Evolutionary conservation across 2,888 invertebrate species (phyloP), one percentile per base, ranked within the genome.

Genomic region (Odontocolon sp.): DNA sequence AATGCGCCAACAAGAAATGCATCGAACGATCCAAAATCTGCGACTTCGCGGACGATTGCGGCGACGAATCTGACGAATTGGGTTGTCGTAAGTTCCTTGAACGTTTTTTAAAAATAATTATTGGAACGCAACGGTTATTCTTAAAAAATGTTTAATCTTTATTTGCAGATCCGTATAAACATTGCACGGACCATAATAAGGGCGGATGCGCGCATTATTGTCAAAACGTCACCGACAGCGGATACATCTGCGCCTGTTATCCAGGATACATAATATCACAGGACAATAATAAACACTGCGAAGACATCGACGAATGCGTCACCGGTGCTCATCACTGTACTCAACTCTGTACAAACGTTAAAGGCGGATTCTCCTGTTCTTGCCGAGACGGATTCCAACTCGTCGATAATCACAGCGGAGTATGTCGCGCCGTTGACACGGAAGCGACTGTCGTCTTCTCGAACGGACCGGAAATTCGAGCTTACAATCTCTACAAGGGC

Each of bases 161-260:
- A 11, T 16, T 31, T 84, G 31, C 77, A 91, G 91, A 92, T 86
- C 91, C 90, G 59, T 87, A 89, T 50, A 90, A 91, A 47, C 86
- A 87, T 5, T 92, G 92, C 78, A 84, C 88, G 33, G 88, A 89
- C 2, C 85, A 84, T 3, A 91, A 90, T 64, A 87, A 92, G 89
- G 98, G 98, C 9, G 98, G 97, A 0, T 99, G 98, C 90, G 95
- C 97, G 87, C 98, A 98, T 87, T 95, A 95, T 86, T 99, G 99
- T 88, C 95, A 95, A 77, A 96, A 97, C 88, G 91, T 98, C 26
- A 95, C 95, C 0, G 93, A 93, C 59, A 93, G 93, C 38, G 97
- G 98, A 1, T 98, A 96, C 91, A 96, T 98, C 85, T 99, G 99
- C 90, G 94, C 95, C 36, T 99, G 98, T 90, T 95, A 94, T 90